Percentiles rank a stretch among this genome's conserved stretches.
These are phyloP conservation scores for Laupala kohalensis DNA, from an alignment of 1,140 invertebrate species.

Conservation along the genomic window DNA sequence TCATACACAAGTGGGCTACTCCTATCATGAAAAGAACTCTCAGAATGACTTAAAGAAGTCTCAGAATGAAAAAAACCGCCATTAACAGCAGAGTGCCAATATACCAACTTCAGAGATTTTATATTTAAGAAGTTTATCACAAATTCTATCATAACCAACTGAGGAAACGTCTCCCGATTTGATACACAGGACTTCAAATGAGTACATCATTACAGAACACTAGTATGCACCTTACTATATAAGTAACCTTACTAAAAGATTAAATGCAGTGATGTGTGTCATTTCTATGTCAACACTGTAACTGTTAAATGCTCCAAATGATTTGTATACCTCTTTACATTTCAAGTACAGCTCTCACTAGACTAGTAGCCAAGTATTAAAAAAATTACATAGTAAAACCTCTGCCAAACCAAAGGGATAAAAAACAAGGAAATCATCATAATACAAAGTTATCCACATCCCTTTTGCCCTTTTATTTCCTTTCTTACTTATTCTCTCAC, in stretches of 20 bases:
- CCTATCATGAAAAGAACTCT: no score
- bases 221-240: no score
- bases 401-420: neutral
- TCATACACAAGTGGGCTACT: neutral
- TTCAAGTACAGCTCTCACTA: neutral
- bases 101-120: no score
- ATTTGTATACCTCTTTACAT: neutral
- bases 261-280: neutral
- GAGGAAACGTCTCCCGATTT: no score
- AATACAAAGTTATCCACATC: neutral
- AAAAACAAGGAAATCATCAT: neutral
- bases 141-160: no score
- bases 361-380: neutral
- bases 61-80: no score
- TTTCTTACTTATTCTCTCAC: neutral
- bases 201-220: no score
- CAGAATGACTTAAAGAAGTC: no score
- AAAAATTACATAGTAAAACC: neutral
- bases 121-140: no score
- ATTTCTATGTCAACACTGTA: neutral
- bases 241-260: no score
- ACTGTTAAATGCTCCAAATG: neutral
- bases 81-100: no score
- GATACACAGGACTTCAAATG: no score
- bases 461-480: neutral